Base-by-base conservation (phyloP, 2,113 vertebrate genomes). In the Sclerurus mexicanus region DNA sequence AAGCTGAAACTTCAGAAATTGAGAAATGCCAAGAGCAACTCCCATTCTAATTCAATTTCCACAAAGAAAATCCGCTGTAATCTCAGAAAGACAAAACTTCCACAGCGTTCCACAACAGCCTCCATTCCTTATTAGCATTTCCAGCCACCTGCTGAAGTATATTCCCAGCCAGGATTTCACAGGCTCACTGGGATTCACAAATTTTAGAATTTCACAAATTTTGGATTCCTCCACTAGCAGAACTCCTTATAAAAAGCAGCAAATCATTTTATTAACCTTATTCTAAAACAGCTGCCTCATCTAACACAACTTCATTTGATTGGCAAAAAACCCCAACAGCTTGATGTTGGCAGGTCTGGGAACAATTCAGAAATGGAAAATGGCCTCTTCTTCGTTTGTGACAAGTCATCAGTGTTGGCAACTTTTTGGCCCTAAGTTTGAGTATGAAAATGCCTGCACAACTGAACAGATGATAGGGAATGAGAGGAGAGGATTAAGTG, bases 251-350 rank as follows among this genome's bases (percentile, higher is more conserved):
- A 96, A 92, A 93, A 89, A 42, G 86, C 59, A 96, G 68, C 73
- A 95, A 95, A 55, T 22, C 37, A 52, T 92, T 93, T 95, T 94
- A 97, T 95, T 95, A 95, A 95, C 47, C 46, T 87, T 74, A 37
- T 49, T 83, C 47, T 84, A 69, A 72, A 95, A 78, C 88, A 96
- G 88, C 88, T 96, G 90, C 84, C 35, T 90, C 81, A 68, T 67
- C 78, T 47, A 72, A 46, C 72, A 82, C 62, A 85, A 77, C 68
- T 87, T 80, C 33, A 55, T 74, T 35, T 58, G 64, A 90, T 47
- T 94, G 83, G 82, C 75, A 89, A 90, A 87, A 88, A 86, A 77
- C 0, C 3, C 19, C 59, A 71, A 79, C 90, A 94, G 90, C 95
- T 95, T 88, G 64, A 71, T 40, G 63, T 25, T 94, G 90, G 90